Percentiles rank a stretch among this genome's conserved stretches.
phyloP scores from a whole-genome alignment of 2,797 vertebrate genomes.

The Lacerta viridis region DNA sequence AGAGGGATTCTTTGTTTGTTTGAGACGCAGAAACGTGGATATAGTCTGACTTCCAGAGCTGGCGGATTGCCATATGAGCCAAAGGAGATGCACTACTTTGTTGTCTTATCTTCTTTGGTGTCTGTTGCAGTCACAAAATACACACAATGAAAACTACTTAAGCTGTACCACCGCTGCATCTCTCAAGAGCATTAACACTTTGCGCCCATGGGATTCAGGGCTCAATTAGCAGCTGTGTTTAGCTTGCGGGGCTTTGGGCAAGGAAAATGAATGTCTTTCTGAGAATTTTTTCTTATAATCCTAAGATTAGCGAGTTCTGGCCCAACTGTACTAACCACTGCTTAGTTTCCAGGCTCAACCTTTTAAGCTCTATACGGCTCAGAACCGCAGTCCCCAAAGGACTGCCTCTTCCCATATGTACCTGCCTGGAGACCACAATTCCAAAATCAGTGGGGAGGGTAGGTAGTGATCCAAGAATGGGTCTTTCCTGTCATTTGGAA shows the following conservation, averaged over 20 bases:
- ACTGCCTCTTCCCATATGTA: too few relatives aligned
- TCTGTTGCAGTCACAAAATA: conserved; percentile 23
- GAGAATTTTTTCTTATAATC: not conserved
- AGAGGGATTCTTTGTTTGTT: conserved; percentile 19
- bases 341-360: too few relatives aligned
- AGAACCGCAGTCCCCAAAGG: too few relatives aligned
- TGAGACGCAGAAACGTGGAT: conserved; percentile 1
- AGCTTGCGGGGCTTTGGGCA: not conserved
- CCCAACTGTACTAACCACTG: too few relatives aligned
- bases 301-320: not conserved
- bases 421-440: too few relatives aligned
- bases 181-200: not conserved
- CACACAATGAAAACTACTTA: not conserved
- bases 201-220: not conserved
- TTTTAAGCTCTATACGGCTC: too few relatives aligned
- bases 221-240: conserved; percentile 7
- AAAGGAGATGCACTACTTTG: conserved; percentile 1
- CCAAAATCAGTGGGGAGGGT: too few relatives aligned
- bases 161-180: not conserved
- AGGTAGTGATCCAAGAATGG: too few relatives aligned
- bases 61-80: conserved; percentile 13
- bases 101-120: not conserved
- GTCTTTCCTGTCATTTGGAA: too few relatives aligned
- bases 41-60: not conserved
- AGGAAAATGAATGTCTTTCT: conserved; percentile 3